These are phyloP conservation scores for Oncopeltus fasciatus DNA, from an alignment of 1,140 invertebrate species.

Conservation along the genomic window DNA sequence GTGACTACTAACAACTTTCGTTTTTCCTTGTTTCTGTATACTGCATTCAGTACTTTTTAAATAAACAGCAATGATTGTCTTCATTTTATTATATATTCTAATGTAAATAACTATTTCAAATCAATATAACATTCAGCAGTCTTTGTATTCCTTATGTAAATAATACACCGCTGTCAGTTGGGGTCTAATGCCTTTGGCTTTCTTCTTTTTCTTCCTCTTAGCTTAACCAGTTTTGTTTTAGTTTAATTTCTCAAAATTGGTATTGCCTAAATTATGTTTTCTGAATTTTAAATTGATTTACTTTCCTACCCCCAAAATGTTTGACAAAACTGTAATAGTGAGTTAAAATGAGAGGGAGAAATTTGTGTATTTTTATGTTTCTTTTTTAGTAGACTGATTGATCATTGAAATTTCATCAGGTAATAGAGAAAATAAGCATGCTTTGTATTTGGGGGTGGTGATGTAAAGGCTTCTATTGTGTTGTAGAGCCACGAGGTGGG, in stretches of 20 bases:
- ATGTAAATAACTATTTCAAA: background rate
- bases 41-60: background rate
- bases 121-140: background rate
- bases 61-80: background rate
- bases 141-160: background rate
- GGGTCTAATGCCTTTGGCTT: background rate
- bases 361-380: background rate
- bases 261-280: no score
- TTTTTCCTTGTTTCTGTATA: background rate
- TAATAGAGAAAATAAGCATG: background rate
- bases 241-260: no score
- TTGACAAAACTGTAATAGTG: background rate
- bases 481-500: conserved; percentile 85
- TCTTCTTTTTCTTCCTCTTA: conserved; percentile 2
- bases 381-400: background rate
- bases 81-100: background rate
- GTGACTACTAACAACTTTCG: conserved; percentile 9
- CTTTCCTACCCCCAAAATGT: background rate
- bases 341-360: conserved; percentile 8
- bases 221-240: conserved; percentile 3
- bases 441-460: conserved; percentile 5
- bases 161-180: background rate
- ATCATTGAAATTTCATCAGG: background rate
- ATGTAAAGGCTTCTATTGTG: conserved; percentile 24
- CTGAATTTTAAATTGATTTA: no score